These are phyloP conservation scores for Crematogaster levior DNA, from an alignment of 2,888 invertebrate genomes.

Conservation along the genomic window DNA sequence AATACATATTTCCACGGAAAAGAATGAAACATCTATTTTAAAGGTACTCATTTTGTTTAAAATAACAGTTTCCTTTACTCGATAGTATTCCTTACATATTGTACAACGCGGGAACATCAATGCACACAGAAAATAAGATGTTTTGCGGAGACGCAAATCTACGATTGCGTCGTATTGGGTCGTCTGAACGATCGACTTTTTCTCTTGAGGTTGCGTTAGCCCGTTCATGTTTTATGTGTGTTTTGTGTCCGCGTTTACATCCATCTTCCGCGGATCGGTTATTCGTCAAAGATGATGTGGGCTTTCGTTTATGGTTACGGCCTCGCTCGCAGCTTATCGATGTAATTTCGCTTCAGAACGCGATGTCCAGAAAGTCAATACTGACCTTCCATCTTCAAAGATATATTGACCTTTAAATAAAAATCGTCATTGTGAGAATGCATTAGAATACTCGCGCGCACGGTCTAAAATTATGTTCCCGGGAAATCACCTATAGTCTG, in stretches of 20 bases:
- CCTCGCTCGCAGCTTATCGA: constrained; percentile 11
- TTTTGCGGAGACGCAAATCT: neutral
- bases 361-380: constrained; percentile 19
- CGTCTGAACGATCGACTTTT: constrained; percentile 8
- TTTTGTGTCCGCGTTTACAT: neutral
- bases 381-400: constrained; percentile 27
- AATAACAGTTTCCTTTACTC: constrained; percentile 10
- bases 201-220: neutral
- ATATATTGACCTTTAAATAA: constrained; percentile 25
- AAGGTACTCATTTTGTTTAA: constrained; percentile 31
- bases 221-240: constrained; percentile 8
- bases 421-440: constrained; percentile 23
- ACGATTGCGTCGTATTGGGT: neutral
- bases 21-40: constrained; percentile 28
- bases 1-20: constrained; percentile 8
- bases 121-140: neutral
- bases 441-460: constrained; percentile 38
- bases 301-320: neutral
- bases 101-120: neutral
- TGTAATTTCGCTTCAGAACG: constrained; percentile 12
- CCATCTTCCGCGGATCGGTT: constrained; percentile 23
- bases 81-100: neutral
- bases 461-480: constrained; percentile 19
- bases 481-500: constrained; percentile 3
- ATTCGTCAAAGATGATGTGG: constrained; percentile 27